These are phyloP conservation scores for Trichogramma dendrolimi DNA, from an alignment of 2,888 invertebrate genomes.

Conservation along the genomic window DNA sequence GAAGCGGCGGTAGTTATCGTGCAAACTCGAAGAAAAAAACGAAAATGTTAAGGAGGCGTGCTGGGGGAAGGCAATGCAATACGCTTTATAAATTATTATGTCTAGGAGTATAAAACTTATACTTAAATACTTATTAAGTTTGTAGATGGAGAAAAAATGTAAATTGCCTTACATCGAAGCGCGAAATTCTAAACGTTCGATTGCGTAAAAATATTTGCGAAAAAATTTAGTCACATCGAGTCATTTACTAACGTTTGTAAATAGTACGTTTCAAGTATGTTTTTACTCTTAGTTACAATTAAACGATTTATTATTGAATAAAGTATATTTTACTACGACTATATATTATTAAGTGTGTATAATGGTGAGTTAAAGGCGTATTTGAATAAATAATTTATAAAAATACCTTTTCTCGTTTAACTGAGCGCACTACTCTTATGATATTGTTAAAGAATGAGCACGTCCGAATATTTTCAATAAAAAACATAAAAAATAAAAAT, in stretches of 20 bases:
- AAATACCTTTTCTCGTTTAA: neutral
- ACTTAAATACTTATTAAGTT: slow-evolving; percentile 40
- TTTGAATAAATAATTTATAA: too few relatives aligned
- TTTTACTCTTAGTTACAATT: slow-evolving; percentile 24
- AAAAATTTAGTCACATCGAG: slow-evolving; percentile 52
- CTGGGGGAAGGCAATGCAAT: slow-evolving; percentile 69
- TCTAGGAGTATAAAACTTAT: slow-evolving; percentile 37
- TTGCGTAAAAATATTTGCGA: slow-evolving; percentile 33
- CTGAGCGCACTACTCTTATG: slow-evolving; percentile 15
- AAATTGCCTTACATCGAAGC: neutral
- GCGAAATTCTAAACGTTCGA: slow-evolving; percentile 25
- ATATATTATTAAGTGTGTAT: slow-evolving; percentile 20
- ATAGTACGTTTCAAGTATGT: slow-evolving; percentile 36
- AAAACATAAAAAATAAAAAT: slow-evolving; percentile 1
- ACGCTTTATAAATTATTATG: slow-evolving; percentile 59
- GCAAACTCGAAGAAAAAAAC: slow-evolving; percentile 18
- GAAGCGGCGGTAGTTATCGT: slow-evolving; percentile 19
- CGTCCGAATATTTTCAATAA: slow-evolving; percentile 15
- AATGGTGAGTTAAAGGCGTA: neutral
- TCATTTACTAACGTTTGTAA: slow-evolving; percentile 48
- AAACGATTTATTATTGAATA: slow-evolving; percentile 12
- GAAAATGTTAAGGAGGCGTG: slow-evolving; percentile 40
- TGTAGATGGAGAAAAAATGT: slow-evolving; percentile 29
- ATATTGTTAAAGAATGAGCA: slow-evolving; percentile 16
- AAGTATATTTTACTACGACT: slow-evolving; percentile 18